These are phyloP conservation scores for Frankliniella intonsa DNA, from an alignment of 2,888 invertebrate genomes.

Conservation along the genomic window DNA sequence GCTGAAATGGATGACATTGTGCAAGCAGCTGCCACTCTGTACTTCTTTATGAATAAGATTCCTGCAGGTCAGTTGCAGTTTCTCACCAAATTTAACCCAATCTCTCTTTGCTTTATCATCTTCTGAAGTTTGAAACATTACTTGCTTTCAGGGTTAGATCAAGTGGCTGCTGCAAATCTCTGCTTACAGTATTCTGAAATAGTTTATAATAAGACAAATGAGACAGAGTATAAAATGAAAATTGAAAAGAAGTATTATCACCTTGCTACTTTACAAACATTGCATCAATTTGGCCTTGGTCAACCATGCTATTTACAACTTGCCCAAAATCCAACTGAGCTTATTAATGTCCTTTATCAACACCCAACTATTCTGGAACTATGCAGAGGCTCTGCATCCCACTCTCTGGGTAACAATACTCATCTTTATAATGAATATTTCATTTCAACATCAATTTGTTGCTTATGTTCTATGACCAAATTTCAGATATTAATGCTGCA, in stretches of 20 bases:
- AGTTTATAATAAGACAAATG: neutral
- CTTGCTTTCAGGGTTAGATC: neutral
- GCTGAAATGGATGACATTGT: neutral
- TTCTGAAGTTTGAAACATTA: neutral
- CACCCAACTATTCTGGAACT: neutral
- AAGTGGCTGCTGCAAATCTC: neutral
- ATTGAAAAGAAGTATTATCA: neutral
- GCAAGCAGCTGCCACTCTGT: conserved; percentile 3
- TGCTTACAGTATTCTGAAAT: neutral
- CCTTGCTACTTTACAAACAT: neutral
- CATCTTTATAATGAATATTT: neutral
- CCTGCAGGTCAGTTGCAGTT: neutral
- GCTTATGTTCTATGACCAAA: neutral
- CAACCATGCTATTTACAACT: neutral
- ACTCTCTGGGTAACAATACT: neutral
- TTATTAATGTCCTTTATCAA: neutral
- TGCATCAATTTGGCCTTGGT: neutral
- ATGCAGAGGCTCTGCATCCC: neutral
- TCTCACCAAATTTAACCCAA: neutral
- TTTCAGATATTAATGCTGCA: neutral
- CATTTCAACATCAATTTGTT: too few relatives aligned
- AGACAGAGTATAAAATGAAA: neutral
- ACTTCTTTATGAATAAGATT: neutral
- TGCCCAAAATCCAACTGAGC: neutral
- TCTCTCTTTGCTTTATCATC: too few relatives aligned